A percentile compares a stretch with the other conserved stretches of the same genome.
Conservation (phyloP, 1,140 invertebrate species). For the Meloidogyne exigua region DNA sequence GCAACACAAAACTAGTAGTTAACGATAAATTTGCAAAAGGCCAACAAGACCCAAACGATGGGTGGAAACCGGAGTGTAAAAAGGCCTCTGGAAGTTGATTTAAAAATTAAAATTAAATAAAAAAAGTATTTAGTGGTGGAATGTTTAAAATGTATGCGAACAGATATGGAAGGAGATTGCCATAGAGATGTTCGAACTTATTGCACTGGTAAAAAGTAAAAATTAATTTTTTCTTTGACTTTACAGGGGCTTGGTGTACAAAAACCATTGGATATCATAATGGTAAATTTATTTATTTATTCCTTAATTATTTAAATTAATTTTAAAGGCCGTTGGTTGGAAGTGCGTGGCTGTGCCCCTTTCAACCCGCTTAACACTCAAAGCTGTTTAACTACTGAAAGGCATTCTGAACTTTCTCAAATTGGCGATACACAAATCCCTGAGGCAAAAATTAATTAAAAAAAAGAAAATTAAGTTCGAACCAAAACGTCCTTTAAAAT, state of each 20-base stretch:
- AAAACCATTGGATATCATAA: slow-evolving; percentile 24
- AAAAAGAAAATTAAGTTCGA: background rate
- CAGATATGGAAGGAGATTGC: slow-evolving; percentile 18
- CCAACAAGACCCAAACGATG: background rate
- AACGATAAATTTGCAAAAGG: background rate
- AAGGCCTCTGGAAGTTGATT: slow-evolving; percentile 10
- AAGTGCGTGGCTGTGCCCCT: slow-evolving; percentile 18
- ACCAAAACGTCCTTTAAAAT: too few relatives aligned
- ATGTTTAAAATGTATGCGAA: slow-evolving; percentile 17
- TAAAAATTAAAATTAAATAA: background rate
- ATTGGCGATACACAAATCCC: background rate
- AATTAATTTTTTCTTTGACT: background rate
- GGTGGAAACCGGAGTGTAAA: background rate
- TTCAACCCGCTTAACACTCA: slow-evolving; percentile 25
- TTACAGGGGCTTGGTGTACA: slow-evolving; percentile 7
- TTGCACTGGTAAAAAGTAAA: slow-evolving; percentile 6
- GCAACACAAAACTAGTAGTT: background rate
- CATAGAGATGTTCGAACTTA: slow-evolving; percentile 18
- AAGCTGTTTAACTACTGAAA: slow-evolving; percentile 11
- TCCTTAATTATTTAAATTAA: background rate
- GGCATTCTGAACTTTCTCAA: background rate
- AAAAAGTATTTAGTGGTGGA: slow-evolving; percentile 3
- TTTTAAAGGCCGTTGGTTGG: slow-evolving; percentile 18
- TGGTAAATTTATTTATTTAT: background rate
- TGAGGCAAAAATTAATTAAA: background rate